Percentiles rank a stretch among this genome's conserved stretches.
Evolutionary conservation across 2,113 vertebrate species (phyloP).

Genomic region (Syngnathus typhle): DNA sequence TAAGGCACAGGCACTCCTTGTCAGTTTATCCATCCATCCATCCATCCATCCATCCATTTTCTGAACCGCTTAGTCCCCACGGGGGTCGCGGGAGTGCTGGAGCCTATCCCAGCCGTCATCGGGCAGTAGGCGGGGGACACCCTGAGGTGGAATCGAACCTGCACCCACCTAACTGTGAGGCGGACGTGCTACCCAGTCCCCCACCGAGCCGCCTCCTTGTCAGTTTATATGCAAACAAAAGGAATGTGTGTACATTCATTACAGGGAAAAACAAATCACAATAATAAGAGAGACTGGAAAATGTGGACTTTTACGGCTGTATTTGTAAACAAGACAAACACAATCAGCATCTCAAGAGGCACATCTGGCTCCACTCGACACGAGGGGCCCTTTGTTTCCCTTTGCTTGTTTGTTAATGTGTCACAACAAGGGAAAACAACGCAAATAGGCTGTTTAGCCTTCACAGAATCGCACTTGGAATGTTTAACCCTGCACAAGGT

Average conservation of each 20-base stretch:
- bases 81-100: too few relatives aligned
- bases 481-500: neutral
- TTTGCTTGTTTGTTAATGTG: constrained; percentile 39
- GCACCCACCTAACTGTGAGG: too few relatives aligned
- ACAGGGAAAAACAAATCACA: neutral
- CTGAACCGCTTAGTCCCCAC: too few relatives aligned
- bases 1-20: constrained; percentile 19
- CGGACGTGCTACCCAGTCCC: too few relatives aligned
- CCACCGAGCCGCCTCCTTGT: too few relatives aligned
- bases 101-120: too few relatives aligned
- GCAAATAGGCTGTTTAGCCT: constrained; percentile 27
- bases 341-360: constrained; percentile 60
- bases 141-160: too few relatives aligned
- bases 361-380: constrained; percentile 64
- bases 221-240: constrained; percentile 34
- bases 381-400: constrained; percentile 53
- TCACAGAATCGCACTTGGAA: constrained; percentile 16
- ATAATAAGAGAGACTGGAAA: constrained; percentile 19
- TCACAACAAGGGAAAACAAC: constrained; percentile 35
- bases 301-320: constrained; percentile 44
- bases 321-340: constrained; percentile 67
- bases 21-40: too few relatives aligned
- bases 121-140: too few relatives aligned
- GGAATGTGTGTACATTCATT: constrained; percentile 45
- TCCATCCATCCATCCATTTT: too few relatives aligned